Percentiles rank a stretch among this genome's conserved stretches.
Evolutionary conservation across 2,888 invertebrate genomes (phyloP).

Genomic region (Heliconius sara): DNA sequence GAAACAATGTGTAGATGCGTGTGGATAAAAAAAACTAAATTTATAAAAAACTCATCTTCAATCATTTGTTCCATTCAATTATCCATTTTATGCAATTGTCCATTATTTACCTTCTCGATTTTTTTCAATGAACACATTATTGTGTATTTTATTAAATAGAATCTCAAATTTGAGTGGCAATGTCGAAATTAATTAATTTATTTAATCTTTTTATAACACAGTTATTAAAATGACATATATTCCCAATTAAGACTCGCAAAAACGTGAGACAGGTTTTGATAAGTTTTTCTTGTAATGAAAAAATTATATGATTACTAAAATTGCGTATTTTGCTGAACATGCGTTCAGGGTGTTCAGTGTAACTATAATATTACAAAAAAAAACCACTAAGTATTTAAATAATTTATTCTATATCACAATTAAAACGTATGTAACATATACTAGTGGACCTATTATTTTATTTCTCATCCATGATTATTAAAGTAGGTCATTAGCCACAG

Average conservation of each 20-base stretch:
- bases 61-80: neutral
- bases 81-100: neutral
- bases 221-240: neutral
- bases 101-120: neutral
- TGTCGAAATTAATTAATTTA: neutral
- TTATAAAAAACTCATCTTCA: too few species aligned
- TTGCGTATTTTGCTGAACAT: neutral
- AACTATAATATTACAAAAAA: neutral
- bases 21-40: too few species aligned
- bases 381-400: neutral
- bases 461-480: conserved; percentile 3
- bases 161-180: neutral
- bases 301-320: neutral
- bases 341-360: too few species aligned
- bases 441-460: neutral
- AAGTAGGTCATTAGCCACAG: conserved; percentile 26
- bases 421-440: conserved; percentile 1
- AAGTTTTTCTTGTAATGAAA: neutral
- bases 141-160: neutral
- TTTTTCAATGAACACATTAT: neutral
- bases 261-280: neutral
- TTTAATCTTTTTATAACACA: neutral
- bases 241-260: neutral
- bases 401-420: neutral
- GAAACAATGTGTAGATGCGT: neutral